A percentile compares a stretch with the other conserved stretches of the same genome.
These are phyloP conservation scores for Tillus elongatus DNA, from an alignment of 2,888 invertebrate genomes.

Conservation along the genomic window DNA sequence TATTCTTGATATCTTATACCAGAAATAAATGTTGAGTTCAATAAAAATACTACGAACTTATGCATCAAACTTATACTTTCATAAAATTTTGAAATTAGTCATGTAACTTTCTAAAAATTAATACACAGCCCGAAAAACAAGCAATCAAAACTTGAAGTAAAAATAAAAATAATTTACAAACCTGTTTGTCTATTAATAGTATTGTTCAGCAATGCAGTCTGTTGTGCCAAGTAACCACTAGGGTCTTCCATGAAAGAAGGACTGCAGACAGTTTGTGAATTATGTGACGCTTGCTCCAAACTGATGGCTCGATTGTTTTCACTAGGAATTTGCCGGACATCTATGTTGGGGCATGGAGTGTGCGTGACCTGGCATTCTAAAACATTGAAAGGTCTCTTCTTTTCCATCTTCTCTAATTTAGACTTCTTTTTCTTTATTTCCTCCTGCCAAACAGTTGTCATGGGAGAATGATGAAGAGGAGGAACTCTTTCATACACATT, in stretches of 20 bases:
- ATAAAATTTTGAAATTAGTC: too few species aligned
- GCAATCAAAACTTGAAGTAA: too few species aligned
- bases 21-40: too few species aligned
- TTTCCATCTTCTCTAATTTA: constrained; percentile 45
- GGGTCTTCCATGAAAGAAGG: constrained; percentile 89
- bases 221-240: constrained; percentile 82
- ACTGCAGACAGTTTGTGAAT: constrained; percentile 36
- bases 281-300: constrained; percentile 32
- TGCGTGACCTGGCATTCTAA: constrained; percentile 34
- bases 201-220: constrained; percentile 76
- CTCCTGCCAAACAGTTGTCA: constrained; percentile 44
- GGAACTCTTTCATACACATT: constrained; percentile 60
- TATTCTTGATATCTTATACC: too few species aligned
- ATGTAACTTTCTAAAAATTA: too few species aligned
- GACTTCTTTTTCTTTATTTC: constrained; percentile 51
- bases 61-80: too few species aligned
- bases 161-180: too few species aligned
- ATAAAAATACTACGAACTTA: too few species aligned
- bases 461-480: constrained; percentile 55
- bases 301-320: constrained; percentile 40
- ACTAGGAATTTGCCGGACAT: constrained; percentile 47
- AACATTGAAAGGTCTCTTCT: constrained; percentile 48
- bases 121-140: too few species aligned
- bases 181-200: constrained; percentile 63
- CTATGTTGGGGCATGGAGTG: constrained; percentile 50